These are phyloP conservation scores for Piscicola geometra DNA, from an alignment of 2,888 invertebrate species.

Conservation along the genomic window DNA sequence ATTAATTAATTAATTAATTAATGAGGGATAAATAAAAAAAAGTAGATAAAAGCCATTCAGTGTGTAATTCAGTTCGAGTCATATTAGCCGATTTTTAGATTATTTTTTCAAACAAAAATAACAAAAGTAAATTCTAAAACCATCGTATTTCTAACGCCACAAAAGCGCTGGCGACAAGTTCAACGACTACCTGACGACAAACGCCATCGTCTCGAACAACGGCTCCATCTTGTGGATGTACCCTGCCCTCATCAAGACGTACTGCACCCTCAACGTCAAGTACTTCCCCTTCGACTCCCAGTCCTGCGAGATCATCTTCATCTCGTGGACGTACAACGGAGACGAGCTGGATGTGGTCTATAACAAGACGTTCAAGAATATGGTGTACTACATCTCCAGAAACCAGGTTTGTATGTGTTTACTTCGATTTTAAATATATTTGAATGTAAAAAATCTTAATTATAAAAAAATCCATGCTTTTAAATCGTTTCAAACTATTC, in stretches of 20 bases:
- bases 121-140: no score
- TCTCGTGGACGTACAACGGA: slow-evolving; percentile 59
- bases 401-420: no score
- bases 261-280: slow-evolving; percentile 58
- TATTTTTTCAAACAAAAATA: no score
- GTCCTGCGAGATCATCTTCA: slow-evolving; percentile 58
- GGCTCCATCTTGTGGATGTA: slow-evolving; percentile 60
- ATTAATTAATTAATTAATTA: no score
- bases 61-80: background rate
- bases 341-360: slow-evolving; percentile 49
- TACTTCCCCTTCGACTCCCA: slow-evolving; percentile 60
- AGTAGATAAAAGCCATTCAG: background rate
- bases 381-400: slow-evolving; percentile 67
- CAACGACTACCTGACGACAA: slow-evolving; percentile 52
- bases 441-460: background rate
- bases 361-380: slow-evolving; percentile 41
- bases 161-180: slow-evolving; percentile 45
- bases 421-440: background rate
- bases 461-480: background rate
- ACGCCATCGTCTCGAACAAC: slow-evolving; percentile 56
- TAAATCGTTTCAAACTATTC: background rate
- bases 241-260: slow-evolving; percentile 58
- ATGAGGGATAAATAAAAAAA: no score
- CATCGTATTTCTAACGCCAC: no score
- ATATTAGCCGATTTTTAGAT: no score